Percentiles rank a stretch among this genome's conserved stretches.
Evolutionary conservation across 92 coral and sea anemone species (phyloP).

Genomic region (Zoanthus gigantus): DNA sequence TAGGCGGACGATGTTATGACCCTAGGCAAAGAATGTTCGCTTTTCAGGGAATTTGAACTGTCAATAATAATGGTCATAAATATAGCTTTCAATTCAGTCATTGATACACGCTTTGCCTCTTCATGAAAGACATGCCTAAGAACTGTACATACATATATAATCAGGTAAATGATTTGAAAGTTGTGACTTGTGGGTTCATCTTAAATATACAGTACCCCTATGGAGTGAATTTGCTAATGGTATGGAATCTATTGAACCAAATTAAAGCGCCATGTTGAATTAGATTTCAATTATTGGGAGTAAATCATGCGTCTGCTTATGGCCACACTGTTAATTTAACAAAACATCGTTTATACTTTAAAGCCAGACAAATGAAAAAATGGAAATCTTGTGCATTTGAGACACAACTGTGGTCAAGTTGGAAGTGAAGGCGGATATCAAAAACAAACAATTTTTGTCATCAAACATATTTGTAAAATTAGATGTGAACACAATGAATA

Average conservation of each 20-base stretch:
- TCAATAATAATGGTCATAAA: neutral
- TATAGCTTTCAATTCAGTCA: neutral
- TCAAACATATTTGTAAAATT: neutral
- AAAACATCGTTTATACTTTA: neutral
- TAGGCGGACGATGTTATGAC: no score
- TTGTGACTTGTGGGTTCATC: no score
- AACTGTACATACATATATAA: no score
- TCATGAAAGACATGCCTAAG: no score
- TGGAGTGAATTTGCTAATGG: neutral
- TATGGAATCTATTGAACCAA: neutral
- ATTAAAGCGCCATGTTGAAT: neutral
- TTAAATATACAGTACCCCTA: neutral
- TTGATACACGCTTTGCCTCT: no score
- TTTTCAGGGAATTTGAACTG: no score
- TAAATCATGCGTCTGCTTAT: neutral
- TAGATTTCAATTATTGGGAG: neutral
- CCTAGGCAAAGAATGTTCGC: no score
- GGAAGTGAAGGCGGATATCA: neutral
- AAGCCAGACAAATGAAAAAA: neutral
- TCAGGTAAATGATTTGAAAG: no score
- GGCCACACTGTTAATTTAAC: neutral
- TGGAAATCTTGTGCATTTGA: neutral
- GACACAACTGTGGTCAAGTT: neutral
- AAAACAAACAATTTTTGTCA: neutral
- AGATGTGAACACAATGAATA: no score